Percentiles rank a stretch among this genome's conserved stretches.
These are phyloP conservation scores for Tetramorium bicarinatum DNA, from an alignment of 2,888 invertebrate species.

Conservation along the genomic window DNA sequence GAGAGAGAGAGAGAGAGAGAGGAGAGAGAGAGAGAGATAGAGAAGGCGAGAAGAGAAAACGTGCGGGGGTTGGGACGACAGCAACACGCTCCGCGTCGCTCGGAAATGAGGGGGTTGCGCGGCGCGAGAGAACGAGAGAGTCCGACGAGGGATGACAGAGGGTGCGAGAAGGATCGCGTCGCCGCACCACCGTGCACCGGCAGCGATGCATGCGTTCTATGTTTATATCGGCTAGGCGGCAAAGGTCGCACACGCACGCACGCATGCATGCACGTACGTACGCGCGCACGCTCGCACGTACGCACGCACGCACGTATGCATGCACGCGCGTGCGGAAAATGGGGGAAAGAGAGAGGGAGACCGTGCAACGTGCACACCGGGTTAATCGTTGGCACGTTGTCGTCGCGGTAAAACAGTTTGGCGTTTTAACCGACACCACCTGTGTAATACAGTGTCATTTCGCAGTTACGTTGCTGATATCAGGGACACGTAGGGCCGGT, in stretches of 20 bases:
- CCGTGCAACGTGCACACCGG: conserved; percentile 71
- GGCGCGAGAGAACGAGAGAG: conserved; percentile 31
- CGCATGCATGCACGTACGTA: conserved; percentile 2
- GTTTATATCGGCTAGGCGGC: conserved; percentile 70
- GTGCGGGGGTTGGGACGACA: conserved; percentile 60
- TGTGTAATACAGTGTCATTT: conserved; percentile 50
- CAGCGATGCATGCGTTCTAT: conserved; percentile 53
- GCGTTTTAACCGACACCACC: conserved; percentile 76
- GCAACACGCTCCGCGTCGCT: conserved; percentile 66
- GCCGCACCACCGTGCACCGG: conserved; percentile 31
- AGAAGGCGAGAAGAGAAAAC: conserved; percentile 56
- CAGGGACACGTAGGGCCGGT: conserved; percentile 8
- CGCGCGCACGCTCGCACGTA: conserved; percentile 14
- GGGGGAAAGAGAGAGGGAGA: conserved; percentile 50
- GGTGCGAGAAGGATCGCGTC: conserved; percentile 19
- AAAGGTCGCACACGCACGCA: conserved; percentile 57
- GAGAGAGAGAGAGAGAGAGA: conserved; percentile 24
- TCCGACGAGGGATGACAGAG: conserved; percentile 24
- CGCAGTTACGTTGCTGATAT: conserved; percentile 37
- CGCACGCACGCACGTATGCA: conserved; percentile 21
- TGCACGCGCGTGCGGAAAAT: conserved; percentile 59
- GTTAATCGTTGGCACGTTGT: conserved; percentile 84
- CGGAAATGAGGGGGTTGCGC: conserved; percentile 60
- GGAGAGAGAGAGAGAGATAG: conserved; percentile 5
- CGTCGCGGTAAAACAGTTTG: conserved; percentile 84